Percentiles rank a stretch among this genome's conserved stretches.
These are phyloP conservation scores for Hypomesus transpacificus DNA, from an alignment of 2,113 vertebrate genomes.

Conservation along the genomic window DNA sequence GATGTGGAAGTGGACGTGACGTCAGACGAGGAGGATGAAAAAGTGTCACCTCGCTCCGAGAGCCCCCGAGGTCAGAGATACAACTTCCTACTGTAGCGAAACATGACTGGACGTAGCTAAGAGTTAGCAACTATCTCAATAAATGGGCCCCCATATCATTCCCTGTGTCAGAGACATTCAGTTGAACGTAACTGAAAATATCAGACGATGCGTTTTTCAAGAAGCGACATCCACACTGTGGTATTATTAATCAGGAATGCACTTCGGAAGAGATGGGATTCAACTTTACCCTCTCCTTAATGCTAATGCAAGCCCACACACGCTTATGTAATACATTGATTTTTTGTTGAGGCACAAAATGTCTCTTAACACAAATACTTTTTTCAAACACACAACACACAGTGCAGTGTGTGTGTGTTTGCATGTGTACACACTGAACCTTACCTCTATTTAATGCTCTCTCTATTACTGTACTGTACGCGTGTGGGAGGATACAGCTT, in stretches of 20 bases:
- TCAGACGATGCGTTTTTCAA: not conserved
- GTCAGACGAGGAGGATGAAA: conserved; percentile 66
- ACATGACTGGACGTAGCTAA: no score
- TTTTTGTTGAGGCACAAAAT: conserved; percentile 4
- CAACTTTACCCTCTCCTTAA: not conserved
- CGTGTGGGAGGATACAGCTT: not conserved
- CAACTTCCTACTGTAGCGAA: no score
- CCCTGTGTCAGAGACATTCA: no score
- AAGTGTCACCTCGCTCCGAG: conserved; percentile 30
- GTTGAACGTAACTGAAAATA: no score
- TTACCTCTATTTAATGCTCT: no score
- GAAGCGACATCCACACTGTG: not conserved
- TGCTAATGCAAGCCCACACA: conserved; percentile 4
- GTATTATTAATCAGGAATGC: not conserved
- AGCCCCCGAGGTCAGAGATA: conserved; percentile 51
- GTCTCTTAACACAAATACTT: not conserved
- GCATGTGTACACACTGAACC: no score
- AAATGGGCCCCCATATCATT: no score
- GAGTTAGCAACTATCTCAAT: no score
- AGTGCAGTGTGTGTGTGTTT: not conserved
- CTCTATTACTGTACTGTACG: not conserved
- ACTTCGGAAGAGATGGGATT: not conserved
- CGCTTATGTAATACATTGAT: conserved; percentile 8
- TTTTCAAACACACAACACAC: not conserved
- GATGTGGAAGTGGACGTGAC: conserved; percentile 72